These are phyloP conservation scores for Uloborus plumipes DNA, from an alignment of 2,888 invertebrate genomes.

Conservation along the genomic window DNA sequence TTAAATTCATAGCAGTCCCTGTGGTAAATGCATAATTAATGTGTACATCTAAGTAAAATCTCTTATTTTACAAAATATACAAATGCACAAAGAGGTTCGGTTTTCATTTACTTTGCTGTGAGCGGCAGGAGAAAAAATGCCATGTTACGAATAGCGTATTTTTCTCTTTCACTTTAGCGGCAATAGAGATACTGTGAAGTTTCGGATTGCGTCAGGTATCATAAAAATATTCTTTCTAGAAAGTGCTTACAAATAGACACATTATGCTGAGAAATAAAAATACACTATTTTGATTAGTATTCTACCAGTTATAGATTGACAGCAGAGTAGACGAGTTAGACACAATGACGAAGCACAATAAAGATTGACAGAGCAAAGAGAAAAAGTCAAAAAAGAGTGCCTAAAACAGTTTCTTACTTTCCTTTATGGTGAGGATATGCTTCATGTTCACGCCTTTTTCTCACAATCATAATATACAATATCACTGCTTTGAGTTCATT, in stretches of 20 bases:
- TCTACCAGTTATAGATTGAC: constrained; percentile 19
- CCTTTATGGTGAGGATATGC: background rate
- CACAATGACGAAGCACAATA: constrained; percentile 33
- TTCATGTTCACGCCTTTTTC: background rate
- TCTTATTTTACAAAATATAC: constrained; percentile 58
- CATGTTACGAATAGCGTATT: constrained; percentile 33
- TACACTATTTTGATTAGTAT: constrained; percentile 1
- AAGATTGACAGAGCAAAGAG: constrained; percentile 23
- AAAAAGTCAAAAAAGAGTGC: constrained; percentile 6
- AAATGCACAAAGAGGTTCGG: constrained; percentile 29
- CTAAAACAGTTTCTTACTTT: background rate
- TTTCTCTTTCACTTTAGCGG: constrained; percentile 26
- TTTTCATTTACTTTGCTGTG: constrained; percentile 48
- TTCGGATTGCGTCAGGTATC: constrained; percentile 19
- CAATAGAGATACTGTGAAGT: constrained; percentile 15
- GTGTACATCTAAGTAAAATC: constrained; percentile 52
- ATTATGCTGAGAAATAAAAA: constrained; percentile 35
- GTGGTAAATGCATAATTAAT: constrained; percentile 45
- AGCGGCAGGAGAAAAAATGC: constrained; percentile 49
- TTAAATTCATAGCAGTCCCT: constrained; percentile 3
- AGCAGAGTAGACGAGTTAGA: constrained; percentile 15
- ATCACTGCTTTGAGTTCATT: constrained; percentile 4
- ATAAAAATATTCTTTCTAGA: constrained; percentile 59
- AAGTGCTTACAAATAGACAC: constrained; percentile 49
- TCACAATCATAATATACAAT: background rate